A percentile compares a stretch with the other conserved stretches of the same genome.
Evolutionary conservation across 2,888 invertebrate genomes (phyloP).

Genomic region (Sicus ferrugineus): DNA sequence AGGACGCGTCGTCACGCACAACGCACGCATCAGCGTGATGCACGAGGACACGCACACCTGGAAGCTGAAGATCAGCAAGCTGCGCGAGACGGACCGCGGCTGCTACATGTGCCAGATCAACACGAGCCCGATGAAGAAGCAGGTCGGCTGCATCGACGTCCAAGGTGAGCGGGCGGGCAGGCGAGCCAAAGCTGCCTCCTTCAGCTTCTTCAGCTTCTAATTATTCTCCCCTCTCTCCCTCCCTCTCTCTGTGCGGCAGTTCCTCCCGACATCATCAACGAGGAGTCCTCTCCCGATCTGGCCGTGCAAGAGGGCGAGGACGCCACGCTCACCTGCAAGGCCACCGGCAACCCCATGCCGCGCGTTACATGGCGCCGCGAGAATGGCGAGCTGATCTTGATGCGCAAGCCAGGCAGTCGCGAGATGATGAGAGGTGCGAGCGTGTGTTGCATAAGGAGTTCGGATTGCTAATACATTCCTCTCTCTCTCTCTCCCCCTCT

Average conservation of each 20-base stretch:
- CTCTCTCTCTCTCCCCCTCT: not conserved
- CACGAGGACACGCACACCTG: constrained; percentile 85
- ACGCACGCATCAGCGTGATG: constrained; percentile 81
- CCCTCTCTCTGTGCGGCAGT: constrained; percentile 67
- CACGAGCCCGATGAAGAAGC: constrained; percentile 85
- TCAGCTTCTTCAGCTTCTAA: not conserved
- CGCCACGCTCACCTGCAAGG: constrained; percentile 79
- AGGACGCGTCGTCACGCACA: constrained; percentile 84
- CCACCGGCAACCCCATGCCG: constrained; percentile 81
- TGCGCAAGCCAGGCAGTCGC: constrained; percentile 66
- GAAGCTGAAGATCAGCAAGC: constrained; percentile 84
- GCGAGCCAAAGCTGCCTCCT: too few relatives aligned
- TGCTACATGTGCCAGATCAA: constrained; percentile 95
- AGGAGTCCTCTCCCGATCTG: constrained; percentile 78
- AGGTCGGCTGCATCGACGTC: constrained; percentile 87
- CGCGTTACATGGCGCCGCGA: constrained; percentile 83
- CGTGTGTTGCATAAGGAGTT: constrained; percentile 3
- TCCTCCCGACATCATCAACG: constrained; percentile 81
- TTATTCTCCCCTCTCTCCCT: not conserved
- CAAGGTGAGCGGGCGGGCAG: constrained; percentile 71
- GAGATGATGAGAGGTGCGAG: constrained; percentile 64
- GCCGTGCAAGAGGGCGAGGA: constrained; percentile 81
- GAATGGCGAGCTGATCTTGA: constrained; percentile 72
- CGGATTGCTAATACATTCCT: constrained; percentile 13
- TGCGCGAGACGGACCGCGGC: constrained; percentile 82